Conservation (phyloP, 2,113 vertebrate species). For the Panthera leo region DNA sequence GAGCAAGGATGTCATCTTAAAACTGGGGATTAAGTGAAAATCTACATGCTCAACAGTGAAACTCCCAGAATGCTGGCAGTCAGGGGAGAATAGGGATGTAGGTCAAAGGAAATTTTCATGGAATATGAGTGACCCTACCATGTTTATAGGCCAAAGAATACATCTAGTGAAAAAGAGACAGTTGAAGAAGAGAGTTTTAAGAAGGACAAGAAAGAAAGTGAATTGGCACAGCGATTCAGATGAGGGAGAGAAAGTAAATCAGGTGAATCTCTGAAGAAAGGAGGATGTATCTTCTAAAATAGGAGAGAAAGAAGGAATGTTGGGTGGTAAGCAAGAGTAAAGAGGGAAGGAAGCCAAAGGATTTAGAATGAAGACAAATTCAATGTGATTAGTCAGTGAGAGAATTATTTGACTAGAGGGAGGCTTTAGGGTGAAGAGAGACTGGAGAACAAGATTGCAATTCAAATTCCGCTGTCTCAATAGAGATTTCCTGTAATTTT, state of each 20-base stretch:
- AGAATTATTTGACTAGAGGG: neutral
- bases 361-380: slow-evolving; percentile 19
- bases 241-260: neutral
- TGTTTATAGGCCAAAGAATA: neutral
- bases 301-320: neutral
- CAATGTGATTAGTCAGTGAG: neutral
- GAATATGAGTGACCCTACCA: neutral
- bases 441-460: neutral
- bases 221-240: neutral
- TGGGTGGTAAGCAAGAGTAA: neutral
- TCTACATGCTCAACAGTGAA: neutral
- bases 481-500: neutral
- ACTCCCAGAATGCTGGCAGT: neutral
- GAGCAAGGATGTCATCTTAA: neutral
- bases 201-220: neutral
- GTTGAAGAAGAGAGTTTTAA: neutral
- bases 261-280: neutral
- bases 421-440: neutral
- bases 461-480: neutral
- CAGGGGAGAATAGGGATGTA: neutral
- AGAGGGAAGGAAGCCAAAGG: neutral
- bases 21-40: neutral
- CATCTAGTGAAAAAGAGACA: neutral
- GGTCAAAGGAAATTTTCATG: neutral
- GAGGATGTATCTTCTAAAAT: neutral